These are phyloP conservation scores for Paramuricea clavata DNA, from an alignment of 92 coral and sea anemone genomes.

Conservation along the genomic window DNA sequence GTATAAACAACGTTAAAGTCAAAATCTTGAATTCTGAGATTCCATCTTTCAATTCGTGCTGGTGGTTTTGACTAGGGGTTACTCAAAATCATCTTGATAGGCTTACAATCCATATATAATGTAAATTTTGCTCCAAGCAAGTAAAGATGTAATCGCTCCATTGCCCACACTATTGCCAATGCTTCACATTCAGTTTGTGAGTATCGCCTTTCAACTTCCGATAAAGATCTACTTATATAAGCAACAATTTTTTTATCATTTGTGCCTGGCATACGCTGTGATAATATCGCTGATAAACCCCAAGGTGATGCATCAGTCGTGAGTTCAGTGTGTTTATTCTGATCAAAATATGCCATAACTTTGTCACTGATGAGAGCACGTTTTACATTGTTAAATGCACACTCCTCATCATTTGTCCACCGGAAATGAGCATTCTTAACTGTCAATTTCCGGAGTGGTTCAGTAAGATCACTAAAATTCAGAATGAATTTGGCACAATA, in stretches of 20 bases:
- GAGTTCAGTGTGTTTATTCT: slow-evolving; percentile 21
- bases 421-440: too few species aligned
- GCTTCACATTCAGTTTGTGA: slow-evolving; percentile 34
- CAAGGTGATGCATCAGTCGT: slow-evolving; percentile 23
- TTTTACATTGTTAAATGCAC: background rate
- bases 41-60: slow-evolving; percentile 43
- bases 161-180: slow-evolving; percentile 32
- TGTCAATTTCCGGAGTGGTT: too few species aligned
- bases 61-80: slow-evolving; percentile 44
- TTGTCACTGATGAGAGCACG: background rate
- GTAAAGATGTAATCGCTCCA: slow-evolving; percentile 26
- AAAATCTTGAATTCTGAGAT: slow-evolving; percentile 16
- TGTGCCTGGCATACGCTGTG: background rate
- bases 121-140: slow-evolving; percentile 24
- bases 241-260: slow-evolving; percentile 20
- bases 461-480: background rate
- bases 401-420: background rate
- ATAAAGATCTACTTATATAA: slow-evolving; percentile 23
- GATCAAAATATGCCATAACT: slow-evolving; percentile 32
- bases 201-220: slow-evolving; percentile 29
- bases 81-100: slow-evolving; percentile 21
- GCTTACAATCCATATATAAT: slow-evolving; percentile 37
- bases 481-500: slow-evolving; percentile 34
- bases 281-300: slow-evolving; percentile 30
- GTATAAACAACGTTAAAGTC: background rate